Percentiles rank a stretch among this genome's conserved stretches.
Conservation (phyloP, 2,797 vertebrate genomes). For the Sebastes hopkinsi region DNA sequence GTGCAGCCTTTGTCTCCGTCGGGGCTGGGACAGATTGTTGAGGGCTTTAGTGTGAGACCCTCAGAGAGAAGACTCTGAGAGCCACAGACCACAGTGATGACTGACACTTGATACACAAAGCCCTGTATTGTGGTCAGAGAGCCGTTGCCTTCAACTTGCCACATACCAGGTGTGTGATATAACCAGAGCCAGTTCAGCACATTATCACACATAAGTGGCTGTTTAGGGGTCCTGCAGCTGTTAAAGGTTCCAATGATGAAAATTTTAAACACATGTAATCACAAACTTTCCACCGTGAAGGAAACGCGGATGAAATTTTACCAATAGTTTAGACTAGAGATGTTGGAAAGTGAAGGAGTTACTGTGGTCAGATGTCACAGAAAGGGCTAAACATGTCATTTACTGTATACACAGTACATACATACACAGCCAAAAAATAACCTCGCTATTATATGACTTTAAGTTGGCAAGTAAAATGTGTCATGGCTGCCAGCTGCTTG, state of each 20-base stretch:
- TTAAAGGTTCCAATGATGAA: constrained; percentile 42
- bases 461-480: constrained; percentile 15
- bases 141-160: constrained; percentile 62
- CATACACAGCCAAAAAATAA: constrained; percentile 12
- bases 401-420: neutral
- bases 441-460: constrained; percentile 21
- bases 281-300: constrained; percentile 28
- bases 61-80: constrained; percentile 52
- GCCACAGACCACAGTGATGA: constrained; percentile 68
- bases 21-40: constrained; percentile 58
- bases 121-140: constrained; percentile 69
- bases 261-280: constrained; percentile 40
- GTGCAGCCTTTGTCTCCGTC: constrained; percentile 71
- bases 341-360: constrained; percentile 15
- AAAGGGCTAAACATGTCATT: constrained; percentile 27
- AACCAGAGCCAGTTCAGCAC: constrained; percentile 59
- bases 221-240: constrained; percentile 55
- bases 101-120: constrained; percentile 78
- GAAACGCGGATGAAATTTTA: constrained; percentile 17
- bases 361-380: constrained; percentile 38
- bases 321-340: constrained; percentile 13
- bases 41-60: constrained; percentile 65
- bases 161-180: constrained; percentile 78
- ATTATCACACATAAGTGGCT: constrained; percentile 69
- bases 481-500: neutral